These are phyloP conservation scores for Trissolcus basalis DNA, from an alignment of 1,140 invertebrate genomes.

Conservation along the genomic window DNA sequence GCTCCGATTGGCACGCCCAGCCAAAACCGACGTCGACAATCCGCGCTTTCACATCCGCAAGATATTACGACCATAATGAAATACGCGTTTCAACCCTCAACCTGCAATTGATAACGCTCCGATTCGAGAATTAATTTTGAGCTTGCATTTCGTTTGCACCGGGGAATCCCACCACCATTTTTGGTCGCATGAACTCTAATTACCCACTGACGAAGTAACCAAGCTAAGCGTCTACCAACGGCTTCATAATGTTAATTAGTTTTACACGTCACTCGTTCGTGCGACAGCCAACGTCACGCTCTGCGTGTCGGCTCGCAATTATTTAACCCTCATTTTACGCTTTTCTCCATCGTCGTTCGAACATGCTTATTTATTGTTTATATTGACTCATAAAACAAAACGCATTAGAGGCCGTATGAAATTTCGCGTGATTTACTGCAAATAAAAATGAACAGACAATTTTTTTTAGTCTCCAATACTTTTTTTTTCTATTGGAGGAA, in stretches of 20 bases:
- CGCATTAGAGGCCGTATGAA: no score
- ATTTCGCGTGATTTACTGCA: no score
- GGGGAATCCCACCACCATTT: conserved; percentile 19
- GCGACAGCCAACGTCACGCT: conserved; percentile 8
- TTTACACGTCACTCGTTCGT: conserved; percentile 44
- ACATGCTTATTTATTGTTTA: no score
- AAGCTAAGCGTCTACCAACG: conserved; percentile 22
- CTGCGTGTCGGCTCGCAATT: conserved; percentile 12
- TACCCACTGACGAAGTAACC: conserved; percentile 47
- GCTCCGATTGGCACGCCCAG: no score
- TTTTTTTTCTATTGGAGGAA: no score
- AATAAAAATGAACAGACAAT: no score
- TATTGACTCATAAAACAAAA: no score
- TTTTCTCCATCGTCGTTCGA: conserved; percentile 10
- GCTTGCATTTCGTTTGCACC: neutral
- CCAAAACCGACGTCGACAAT: no score
- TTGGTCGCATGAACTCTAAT: conserved; percentile 42
- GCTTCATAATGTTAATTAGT: conserved; percentile 51
- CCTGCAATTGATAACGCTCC: conserved; percentile 45
- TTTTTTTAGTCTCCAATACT: no score
- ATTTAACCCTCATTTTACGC: conserved; percentile 22
- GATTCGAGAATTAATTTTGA: conserved; percentile 37
- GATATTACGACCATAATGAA: no score
- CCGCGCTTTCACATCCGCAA: no score
- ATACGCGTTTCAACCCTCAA: no score